phyloP scores from a whole-genome alignment of 64 coral and sea anemone species.

The Pocillopora verrucosa region DNA sequence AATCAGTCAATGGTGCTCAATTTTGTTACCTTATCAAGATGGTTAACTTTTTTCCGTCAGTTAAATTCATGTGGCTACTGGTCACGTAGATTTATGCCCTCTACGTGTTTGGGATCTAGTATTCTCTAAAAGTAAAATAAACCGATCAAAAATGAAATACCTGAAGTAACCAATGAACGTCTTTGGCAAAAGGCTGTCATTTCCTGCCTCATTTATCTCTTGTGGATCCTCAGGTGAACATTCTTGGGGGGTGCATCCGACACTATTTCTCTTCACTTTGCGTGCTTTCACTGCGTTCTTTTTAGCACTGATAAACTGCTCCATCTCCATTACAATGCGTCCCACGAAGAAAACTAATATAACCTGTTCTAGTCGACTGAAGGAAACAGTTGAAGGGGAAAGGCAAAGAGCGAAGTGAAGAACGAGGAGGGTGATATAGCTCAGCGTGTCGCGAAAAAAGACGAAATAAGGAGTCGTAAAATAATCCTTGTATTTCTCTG shows the following conservation, averaged over 20 bases:
- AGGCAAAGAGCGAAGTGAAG: slow-evolving; percentile 48
- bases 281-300: not conserved
- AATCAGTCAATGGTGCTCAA: too few relatives aligned
- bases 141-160: not conserved
- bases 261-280: not conserved
- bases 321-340: slow-evolving; percentile 13
- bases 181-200: not conserved
- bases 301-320: slow-evolving; percentile 3
- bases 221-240: not conserved
- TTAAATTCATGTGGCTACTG: too few relatives aligned
- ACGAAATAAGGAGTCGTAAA: slow-evolving; percentile 43
- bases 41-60: too few relatives aligned
- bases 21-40: too few relatives aligned
- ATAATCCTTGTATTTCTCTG: not conserved
- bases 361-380: slow-evolving; percentile 12
- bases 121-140: not conserved
- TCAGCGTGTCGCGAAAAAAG: slow-evolving; percentile 30
- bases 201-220: not conserved
- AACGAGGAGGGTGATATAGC: slow-evolving; percentile 30
- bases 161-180: not conserved
- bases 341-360: slow-evolving; percentile 36
- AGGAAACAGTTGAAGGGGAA: slow-evolving; percentile 24
- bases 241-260: not conserved
- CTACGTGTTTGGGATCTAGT: too few relatives aligned
- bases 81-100: too few relatives aligned